Base-by-base conservation (phyloP, 2,888 invertebrate species). In the Dolichopus griseipennis region DNA sequence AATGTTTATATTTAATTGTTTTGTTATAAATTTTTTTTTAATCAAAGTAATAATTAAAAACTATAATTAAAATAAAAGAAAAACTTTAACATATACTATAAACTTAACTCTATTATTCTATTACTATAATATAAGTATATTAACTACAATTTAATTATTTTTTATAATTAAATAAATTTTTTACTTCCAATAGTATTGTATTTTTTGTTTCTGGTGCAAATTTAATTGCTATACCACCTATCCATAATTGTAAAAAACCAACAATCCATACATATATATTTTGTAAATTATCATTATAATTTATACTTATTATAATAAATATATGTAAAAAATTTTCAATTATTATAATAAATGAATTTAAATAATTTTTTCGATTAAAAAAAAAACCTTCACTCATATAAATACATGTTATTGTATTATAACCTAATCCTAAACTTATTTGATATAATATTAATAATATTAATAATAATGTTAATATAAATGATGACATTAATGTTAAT, bases 361-460 rank as follows among this genome's bases (percentile, higher is more conserved):
- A 52, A 52, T 18, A 52, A 52, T 52, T 52, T 52, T 52, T 52
- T 15, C 52, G 9, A 52, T 15, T 15, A 52, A 4, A 52, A 18
- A 15, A n/a, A 52, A 52, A 52, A 52, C 52, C 52, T 52, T 52
- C 52, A 52, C 15, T n/a, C 52, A 52, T 52, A 52, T 52, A 52
- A 18, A 52, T 52, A 52, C 15, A 52, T 12, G 12, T 52, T 12
- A 52, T n/a, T 18, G 18, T 52, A 52, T 15, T n/a, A 52, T 15
- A 18, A 52, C 52, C 52, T 52, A 52, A 52, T 18, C 52, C 52
- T 52, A 52, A 52, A n/a, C 9, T 12, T 3, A 15, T 18, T 52
- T 52, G 52, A 52, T 52, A 52, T n/a, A 52, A 18, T 18, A 52
- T 52, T 52, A n/a, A 18, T 52, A 52, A 52, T 18, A 52, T 52